Evolutionary conservation across 2,797 vertebrate species (phyloP).

Genomic region (Lepus oiostolus): DNA sequence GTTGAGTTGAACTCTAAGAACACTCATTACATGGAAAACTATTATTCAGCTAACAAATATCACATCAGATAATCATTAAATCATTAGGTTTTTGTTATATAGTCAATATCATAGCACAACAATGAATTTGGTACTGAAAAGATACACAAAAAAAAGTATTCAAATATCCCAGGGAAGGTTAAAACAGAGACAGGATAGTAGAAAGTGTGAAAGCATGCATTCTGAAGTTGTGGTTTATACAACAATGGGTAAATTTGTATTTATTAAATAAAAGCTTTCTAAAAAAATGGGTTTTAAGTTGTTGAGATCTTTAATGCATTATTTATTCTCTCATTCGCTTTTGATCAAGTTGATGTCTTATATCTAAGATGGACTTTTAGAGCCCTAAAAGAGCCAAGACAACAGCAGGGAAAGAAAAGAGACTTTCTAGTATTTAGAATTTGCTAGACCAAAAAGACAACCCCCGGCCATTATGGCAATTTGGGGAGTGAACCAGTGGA

Average conservation of each 20-base stretch:
- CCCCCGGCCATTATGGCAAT: no score
- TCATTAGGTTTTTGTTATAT: neutral
- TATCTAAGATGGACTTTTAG: neutral
- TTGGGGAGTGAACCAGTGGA: no score
- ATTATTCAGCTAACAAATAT: neutral
- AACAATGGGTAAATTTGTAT: neutral
- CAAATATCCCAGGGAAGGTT: neutral
- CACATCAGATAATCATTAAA: neutral
- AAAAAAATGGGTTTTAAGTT: neutral
- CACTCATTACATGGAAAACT: neutral
- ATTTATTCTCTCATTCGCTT: neutral
- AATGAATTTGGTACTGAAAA: neutral
- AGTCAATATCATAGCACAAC: neutral
- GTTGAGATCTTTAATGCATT: neutral
- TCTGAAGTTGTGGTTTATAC: neutral
- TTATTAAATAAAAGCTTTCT: no score
- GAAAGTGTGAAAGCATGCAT: neutral
- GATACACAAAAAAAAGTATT: neutral
- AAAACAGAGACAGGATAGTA: neutral
- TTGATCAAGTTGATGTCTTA: neutral
- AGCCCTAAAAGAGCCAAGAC: neutral
- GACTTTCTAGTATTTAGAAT: conserved; percentile 13
- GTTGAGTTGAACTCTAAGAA: neutral
- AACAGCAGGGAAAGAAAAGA: neutral
- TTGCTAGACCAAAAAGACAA: neutral